Evolutionary conservation across 2,888 invertebrate species (phyloP).

Genomic region (Hoplodrina blanda): DNA sequence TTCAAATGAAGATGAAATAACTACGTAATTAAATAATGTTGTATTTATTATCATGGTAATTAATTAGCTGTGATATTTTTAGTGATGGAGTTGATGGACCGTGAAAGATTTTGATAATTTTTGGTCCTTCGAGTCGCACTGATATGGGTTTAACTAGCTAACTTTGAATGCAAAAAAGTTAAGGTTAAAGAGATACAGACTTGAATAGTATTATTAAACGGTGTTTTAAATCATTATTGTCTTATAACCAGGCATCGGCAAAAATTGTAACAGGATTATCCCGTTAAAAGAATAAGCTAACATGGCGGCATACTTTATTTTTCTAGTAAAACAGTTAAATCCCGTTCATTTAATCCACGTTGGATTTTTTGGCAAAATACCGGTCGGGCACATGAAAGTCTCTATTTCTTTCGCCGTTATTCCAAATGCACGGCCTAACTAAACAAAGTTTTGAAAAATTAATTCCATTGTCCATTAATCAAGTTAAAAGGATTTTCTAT

Average conservation of each 20-base stretch:
- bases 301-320: constrained; percentile 35
- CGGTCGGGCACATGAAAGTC: constrained; percentile 68
- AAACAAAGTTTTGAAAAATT: constrained; percentile 79
- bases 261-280: constrained; percentile 49
- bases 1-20: neutral
- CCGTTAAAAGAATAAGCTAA: constrained; percentile 19
- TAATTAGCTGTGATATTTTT: neutral
- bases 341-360: constrained; percentile 45
- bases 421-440: constrained; percentile 67
- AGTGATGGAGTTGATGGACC: no score
- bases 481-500: constrained; percentile 83
- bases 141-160: no score
- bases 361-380: constrained; percentile 47
- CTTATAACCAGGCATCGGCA: neutral
- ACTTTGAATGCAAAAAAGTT: no score
- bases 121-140: neutral
- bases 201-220: constrained; percentile 12
- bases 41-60: neutral
- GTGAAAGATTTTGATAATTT: no score
- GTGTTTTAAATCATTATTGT: constrained; percentile 11
- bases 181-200: no score
- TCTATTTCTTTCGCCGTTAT: constrained; percentile 65
- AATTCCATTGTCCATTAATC: constrained; percentile 86
- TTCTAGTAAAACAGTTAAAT: constrained; percentile 40
- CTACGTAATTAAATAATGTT: no score